phyloP scores from a whole-genome alignment of 1,140 invertebrate species.

The Drosophila trapezifrons region DNA sequence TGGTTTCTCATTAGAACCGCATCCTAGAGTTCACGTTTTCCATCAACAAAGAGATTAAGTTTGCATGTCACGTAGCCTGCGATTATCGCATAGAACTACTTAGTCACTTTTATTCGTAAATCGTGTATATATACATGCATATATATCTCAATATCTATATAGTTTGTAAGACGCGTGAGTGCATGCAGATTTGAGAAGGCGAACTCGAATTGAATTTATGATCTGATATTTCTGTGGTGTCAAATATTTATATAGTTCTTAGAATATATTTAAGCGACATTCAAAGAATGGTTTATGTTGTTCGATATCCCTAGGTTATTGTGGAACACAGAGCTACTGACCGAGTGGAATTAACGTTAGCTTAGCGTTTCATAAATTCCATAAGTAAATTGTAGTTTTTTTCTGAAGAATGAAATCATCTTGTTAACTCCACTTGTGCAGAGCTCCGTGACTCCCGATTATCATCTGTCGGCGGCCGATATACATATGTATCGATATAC shows the following conservation, averaged over 20 bases:
- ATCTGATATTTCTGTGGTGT: slow-evolving; percentile 12
- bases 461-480: neutral
- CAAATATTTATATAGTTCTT: slow-evolving; percentile 12
- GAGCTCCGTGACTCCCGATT: neutral
- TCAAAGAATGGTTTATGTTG: slow-evolving; percentile 28
- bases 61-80: slow-evolving; percentile 44
- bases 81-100: slow-evolving; percentile 20
- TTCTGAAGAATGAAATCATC: too few species aligned
- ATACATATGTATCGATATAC: too few species aligned
- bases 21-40: slow-evolving; percentile 8
- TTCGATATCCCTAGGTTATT: slow-evolving; percentile 19
- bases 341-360: neutral
- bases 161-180: slow-evolving; percentile 28
- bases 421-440: slow-evolving; percentile 16
- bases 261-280: slow-evolving; percentile 19
- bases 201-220: neutral
- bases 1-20: slow-evolving; percentile 24
- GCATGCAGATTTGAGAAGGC: slow-evolving; percentile 19
- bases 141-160: slow-evolving; percentile 8
- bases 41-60: slow-evolving; percentile 19
- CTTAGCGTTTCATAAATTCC: neutral
- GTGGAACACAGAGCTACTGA: neutral
- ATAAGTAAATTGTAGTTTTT: neutral
- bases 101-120: slow-evolving; percentile 25
- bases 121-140: slow-evolving; percentile 14